Conservation (phyloP, 2,113 vertebrate genomes). For the Sterrhoptilus dennistouni region DNA sequence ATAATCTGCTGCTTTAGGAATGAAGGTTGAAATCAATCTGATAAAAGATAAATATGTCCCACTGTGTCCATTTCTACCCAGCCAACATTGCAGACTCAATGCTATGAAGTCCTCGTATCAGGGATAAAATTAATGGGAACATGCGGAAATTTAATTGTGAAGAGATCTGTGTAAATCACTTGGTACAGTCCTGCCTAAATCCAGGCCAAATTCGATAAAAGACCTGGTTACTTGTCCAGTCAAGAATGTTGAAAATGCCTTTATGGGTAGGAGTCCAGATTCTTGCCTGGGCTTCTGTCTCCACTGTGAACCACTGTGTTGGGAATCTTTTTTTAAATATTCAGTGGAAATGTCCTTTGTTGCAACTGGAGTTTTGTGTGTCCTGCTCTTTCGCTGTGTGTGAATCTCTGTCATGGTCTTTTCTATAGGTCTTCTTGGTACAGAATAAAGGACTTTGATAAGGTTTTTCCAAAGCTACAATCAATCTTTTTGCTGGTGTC, state of each 20-base stretch:
- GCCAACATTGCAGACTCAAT: not conserved
- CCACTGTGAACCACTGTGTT: rapidly evolving
- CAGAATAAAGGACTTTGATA: not conserved
- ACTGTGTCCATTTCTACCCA: rapidly evolving
- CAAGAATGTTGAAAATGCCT: not conserved
- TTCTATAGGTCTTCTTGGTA: not conserved
- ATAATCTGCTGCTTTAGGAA: not conserved
- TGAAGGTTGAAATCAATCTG: not conserved
- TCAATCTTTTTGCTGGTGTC: not conserved
- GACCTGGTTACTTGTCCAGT: not conserved
- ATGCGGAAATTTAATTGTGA: not conserved
- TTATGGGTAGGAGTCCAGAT: no score
- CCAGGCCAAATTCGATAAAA: not conserved
- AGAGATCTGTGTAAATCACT: not conserved
- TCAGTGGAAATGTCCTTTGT: not conserved
- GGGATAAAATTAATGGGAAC: not conserved
- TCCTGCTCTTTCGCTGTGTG: not conserved
- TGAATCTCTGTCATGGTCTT: not conserved
- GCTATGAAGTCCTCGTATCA: not conserved
- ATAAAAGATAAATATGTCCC: not conserved
- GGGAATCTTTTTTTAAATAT: not conserved
- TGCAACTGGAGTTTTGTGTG: not conserved
- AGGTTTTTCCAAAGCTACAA: not conserved
- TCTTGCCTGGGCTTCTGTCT: not conserved
- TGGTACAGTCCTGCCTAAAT: not conserved